phyloP scores from a whole-genome alignment of 2,113 vertebrate genomes.

The Stegostoma tigrinum region DNA sequence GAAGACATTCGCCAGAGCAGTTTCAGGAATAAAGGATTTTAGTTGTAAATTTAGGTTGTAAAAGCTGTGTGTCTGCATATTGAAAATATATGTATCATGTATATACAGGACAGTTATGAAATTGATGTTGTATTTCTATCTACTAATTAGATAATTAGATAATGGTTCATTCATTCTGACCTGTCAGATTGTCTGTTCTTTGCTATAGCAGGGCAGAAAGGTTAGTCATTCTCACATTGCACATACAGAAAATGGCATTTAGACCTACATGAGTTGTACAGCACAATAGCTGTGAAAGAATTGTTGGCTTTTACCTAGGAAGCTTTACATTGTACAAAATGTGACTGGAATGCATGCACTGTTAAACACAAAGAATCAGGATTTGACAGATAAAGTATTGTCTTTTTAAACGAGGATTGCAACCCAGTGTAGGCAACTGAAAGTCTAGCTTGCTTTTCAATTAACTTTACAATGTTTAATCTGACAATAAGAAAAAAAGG shows the following conservation, averaged over 20 bases:
- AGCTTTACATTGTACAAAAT: not conserved
- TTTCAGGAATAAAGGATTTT: not conserved
- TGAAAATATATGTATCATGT: not conserved
- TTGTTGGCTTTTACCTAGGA: conserved; percentile 1
- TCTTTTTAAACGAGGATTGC: conserved; percentile 22
- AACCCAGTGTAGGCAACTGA: not conserved
- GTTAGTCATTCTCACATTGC: not conserved
- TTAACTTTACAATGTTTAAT: conserved; percentile 35
- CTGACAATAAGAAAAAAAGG: conserved; percentile 19
- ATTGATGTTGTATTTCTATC: not conserved
- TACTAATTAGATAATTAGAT: not conserved
- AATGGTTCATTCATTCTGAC: not conserved
- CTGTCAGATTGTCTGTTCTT: not conserved
- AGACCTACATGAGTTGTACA: not conserved
- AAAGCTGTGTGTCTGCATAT: not conserved
- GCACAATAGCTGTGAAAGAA: not conserved
- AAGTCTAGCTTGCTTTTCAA: conserved; percentile 9
- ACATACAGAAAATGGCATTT: not conserved
- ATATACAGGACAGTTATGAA: not conserved
- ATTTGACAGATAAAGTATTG: conserved; percentile 32
- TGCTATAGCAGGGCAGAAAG: not conserved
- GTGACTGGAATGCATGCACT: conserved; percentile 29
- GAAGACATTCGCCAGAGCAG: not conserved
- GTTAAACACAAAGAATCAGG: conserved; percentile 16
- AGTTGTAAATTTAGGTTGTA: not conserved